A percentile compares a stretch with the other conserved stretches of the same genome.
These are phyloP conservation scores for Actinopyga echinites DNA, from an alignment of 53 echinoderm and acorn worm species.

Conservation along the genomic window DNA sequence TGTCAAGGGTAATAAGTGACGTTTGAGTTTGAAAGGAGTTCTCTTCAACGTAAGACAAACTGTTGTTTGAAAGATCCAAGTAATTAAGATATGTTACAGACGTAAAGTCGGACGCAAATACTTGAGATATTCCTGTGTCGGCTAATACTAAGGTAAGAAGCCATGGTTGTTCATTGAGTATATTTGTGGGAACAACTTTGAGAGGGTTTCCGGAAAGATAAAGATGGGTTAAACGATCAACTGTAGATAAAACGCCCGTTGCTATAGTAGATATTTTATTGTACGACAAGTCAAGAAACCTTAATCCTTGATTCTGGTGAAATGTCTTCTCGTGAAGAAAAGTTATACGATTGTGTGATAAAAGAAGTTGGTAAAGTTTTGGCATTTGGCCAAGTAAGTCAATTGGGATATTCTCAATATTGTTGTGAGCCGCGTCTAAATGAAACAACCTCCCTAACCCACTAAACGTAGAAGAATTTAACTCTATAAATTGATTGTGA, in stretches of 20 bases:
- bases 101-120: neutral
- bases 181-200: neutral
- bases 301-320: neutral
- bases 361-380: neutral
- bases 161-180: neutral
- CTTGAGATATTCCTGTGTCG: neutral
- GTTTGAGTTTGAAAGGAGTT: neutral
- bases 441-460: neutral
- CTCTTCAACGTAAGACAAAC: neutral
- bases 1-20: neutral
- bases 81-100: neutral
- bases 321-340: neutral
- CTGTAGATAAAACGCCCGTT: neutral
- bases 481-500: conserved; percentile 1
- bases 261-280: neutral
- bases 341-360: neutral
- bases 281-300: neutral
- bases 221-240: neutral
- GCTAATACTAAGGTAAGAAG: neutral
- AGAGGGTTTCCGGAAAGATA: conserved; percentile 1
- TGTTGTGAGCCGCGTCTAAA: conserved; percentile 9
- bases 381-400: conserved; percentile 26
- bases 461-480: neutral
- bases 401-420: neutral
- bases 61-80: conserved; percentile 15